phyloP scores from a whole-genome alignment of 2,113 vertebrate genomes.

The Microcebus lehilahytsara region DNA sequence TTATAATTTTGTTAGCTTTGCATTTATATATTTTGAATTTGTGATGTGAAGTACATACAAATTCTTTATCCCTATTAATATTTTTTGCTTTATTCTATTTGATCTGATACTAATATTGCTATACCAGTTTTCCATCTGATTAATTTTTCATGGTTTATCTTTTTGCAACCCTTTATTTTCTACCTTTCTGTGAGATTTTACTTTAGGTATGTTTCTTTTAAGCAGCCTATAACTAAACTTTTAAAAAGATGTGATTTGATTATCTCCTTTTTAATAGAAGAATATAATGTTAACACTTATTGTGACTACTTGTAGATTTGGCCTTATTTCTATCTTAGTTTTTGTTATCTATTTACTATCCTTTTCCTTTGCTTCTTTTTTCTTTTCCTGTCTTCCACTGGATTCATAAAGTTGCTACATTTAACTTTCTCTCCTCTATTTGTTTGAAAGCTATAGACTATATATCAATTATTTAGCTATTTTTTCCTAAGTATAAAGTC shows the following conservation, averaged over 20 bases:
- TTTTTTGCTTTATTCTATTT: conserved; percentile 9
- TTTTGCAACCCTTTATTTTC: not conserved
- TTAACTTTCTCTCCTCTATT: not conserved
- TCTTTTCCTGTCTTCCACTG: not conserved
- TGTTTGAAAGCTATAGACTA: not conserved
- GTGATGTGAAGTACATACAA: not conserved
- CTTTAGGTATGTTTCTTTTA: not conserved
- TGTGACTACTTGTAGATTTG: not conserved
- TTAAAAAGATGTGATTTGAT: not conserved
- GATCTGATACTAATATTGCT: not conserved
- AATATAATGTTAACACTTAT: not conserved
- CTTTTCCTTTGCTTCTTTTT: not conserved
- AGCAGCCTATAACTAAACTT: not conserved
- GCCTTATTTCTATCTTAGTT: conserved; percentile 3
- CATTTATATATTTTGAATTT: not conserved
- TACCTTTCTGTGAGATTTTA: not conserved
- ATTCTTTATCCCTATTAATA: not conserved
- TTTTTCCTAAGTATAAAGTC: not conserved
- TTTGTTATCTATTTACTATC: not conserved
- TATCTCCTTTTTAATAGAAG: not conserved
- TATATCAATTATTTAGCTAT: not conserved
- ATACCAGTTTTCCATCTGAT: not conserved
- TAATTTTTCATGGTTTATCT: not conserved
- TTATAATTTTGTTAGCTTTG: not conserved
- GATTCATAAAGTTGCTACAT: not conserved